Conservation (phyloP, 2,888 invertebrate genomes). For the Eugnorisma glareosa region DNA sequence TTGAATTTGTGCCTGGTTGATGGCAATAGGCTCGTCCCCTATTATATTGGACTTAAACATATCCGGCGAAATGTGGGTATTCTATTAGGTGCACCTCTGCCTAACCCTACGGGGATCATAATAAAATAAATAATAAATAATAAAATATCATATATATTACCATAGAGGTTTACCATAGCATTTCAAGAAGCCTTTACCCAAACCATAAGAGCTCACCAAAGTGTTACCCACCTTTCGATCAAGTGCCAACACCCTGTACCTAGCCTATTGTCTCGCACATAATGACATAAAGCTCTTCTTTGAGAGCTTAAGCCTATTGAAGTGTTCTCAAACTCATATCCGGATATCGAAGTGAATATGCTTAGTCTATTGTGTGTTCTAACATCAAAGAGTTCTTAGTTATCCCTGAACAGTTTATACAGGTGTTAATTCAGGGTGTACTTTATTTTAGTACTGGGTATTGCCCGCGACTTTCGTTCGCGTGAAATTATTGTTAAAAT, state of each 20-base stretch:
- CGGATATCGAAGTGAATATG: constrained; percentile 48
- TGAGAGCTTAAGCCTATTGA: constrained; percentile 48
- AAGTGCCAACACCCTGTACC: constrained; percentile 14
- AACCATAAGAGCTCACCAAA: background rate
- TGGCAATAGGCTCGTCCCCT: background rate
- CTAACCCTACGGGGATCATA: rapidly evolving
- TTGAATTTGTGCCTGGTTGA: background rate
- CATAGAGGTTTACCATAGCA: background rate
- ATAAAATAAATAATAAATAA: too few species aligned
- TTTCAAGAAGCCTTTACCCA: background rate
- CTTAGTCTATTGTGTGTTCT: constrained; percentile 39
- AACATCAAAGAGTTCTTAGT: constrained; percentile 48
- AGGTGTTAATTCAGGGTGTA: background rate
- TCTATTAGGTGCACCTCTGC: too few species aligned
- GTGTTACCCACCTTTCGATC: constrained; percentile 16
- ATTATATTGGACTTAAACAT: too few species aligned
- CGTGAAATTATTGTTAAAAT: too few species aligned
- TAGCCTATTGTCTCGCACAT: constrained; percentile 30
- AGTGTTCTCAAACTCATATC: constrained; percentile 56
- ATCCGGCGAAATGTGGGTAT: too few species aligned
- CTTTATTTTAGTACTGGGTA: background rate
- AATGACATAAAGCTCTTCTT: constrained; percentile 51
- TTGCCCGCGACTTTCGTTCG: too few species aligned
- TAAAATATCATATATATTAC: too few species aligned
- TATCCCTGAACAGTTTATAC: background rate